Conservation (phyloP, 2,888 invertebrate genomes). For the Sarcophaga caerulescens region DNA sequence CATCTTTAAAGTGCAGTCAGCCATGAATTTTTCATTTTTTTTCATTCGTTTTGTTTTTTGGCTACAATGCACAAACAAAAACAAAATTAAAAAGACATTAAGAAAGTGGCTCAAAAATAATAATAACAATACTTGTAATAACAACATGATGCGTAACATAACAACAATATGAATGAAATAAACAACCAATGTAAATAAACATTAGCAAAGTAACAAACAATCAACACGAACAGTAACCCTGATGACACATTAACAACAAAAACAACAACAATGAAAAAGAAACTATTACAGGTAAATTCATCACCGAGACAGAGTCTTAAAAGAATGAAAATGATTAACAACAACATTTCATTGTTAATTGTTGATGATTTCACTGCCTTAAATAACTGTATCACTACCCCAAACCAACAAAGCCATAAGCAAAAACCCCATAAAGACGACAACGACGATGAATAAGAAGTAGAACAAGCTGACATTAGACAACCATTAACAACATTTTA, state of each 20-base stretch:
- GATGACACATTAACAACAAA: slow-evolving; percentile 12
- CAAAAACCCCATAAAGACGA: too few relatives aligned
- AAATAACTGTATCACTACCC: too few relatives aligned
- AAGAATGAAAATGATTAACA: slow-evolving; percentile 1
- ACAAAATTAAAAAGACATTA: slow-evolving; percentile 67
- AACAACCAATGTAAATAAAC: slow-evolving; percentile 2
- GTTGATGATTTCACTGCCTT: too few relatives aligned
- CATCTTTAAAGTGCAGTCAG: slow-evolving; percentile 43
- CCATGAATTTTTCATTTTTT: slow-evolving; percentile 37
- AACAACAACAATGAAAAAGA: slow-evolving; percentile 16
- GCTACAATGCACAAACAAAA: neutral
- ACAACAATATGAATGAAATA: slow-evolving; percentile 44
- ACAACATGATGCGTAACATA: slow-evolving; percentile 58
- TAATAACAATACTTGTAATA: slow-evolving; percentile 9
- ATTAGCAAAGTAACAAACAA: neutral
- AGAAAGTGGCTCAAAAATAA: neutral
- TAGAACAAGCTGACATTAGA: slow-evolving; percentile 18
- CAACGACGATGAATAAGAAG: neutral
- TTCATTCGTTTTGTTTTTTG: neutral
- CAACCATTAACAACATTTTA: too few relatives aligned
- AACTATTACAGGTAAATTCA: neutral
- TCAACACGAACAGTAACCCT: neutral
- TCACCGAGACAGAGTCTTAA: slow-evolving; percentile 1
- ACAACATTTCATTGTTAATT: neutral
- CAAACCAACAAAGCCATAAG: too few relatives aligned